Evolutionary conservation across 2,888 invertebrate species (phyloP), one percentile per base, ranked within the genome.

Genomic region (Xestia c-nigrum): DNA sequence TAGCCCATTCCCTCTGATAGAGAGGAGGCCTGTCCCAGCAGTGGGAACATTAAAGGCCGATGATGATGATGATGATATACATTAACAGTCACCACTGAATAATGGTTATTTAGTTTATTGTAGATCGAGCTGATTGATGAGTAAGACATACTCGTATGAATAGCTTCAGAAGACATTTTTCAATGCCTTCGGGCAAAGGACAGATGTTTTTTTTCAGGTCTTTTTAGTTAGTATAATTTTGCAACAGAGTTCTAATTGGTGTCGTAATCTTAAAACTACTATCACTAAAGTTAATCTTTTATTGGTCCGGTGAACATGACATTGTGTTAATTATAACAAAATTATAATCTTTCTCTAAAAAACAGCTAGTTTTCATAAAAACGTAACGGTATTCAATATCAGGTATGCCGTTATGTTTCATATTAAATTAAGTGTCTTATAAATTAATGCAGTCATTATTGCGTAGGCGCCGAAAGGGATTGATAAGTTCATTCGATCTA

Each of bases 351-450:
- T 59, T 74, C 57, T 80, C 19, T 24, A 61, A 76, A n/a, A 76
- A 70, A 82, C 64, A 24, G 55, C 19, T 76, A 46, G 19, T 78
- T 84, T 57, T 84, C 66, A 74, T 83, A 74, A 59, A 69, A 69
- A 55, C 7, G 5, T 75, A 86, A 87, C 78, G 65, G 83, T 57
- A 50, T 47, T 70, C 10, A 1, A 72, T 77, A 72, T 76, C 40
- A n/a, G 5, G 12, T 46, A 40, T 46, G 1, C 83, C 85, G 87
- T 80, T 83, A 78, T n/a, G n/a, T 82, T 68, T 82, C 21, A 71
- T 67, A 76, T 74, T 80, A 78, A 78, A 76, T 46, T 72, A 12
- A 52, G 46, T 75, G 24, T 73, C 31, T 78, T 84, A 76, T 76
- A 73, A 55, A 76, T 66, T 38, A 61, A 79, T 66, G 71, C 16